Base-by-base conservation (phyloP, 2,888 invertebrate genomes). In the Protodeltote pygarga region DNA sequence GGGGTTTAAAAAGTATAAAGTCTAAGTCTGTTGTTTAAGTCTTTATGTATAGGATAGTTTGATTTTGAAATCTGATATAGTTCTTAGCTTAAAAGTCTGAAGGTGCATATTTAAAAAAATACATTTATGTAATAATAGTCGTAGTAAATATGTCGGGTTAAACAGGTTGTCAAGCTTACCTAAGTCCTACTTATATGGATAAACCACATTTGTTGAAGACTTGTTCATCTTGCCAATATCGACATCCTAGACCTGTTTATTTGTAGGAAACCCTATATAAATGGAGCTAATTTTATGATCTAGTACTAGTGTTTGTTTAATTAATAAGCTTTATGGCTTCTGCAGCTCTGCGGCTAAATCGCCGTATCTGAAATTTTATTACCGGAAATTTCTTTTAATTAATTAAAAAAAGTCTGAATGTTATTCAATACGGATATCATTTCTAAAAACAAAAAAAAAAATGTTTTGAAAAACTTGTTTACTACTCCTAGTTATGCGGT, bases 331-430 rank as follows among this genome's bases (percentile, higher is more conserved):
- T n/a, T n/a, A n/a, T n/a, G n/a, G n/a, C n/a, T n/a, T n/a, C n/a
- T n/a, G n/a, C n/a, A n/a, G n/a, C n/a, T n/a, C n/a, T n/a, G n/a
- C n/a, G n/a, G n/a, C n/a, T n/a, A n/a, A n/a, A n/a, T n/a, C n/a
- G n/a, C n/a, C 35, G 42, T 37, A 23, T 33, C 38, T 31, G 27
- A 57, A 34, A 34, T 44, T 33, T 44, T 35, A 44, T 57, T 40
- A 44, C 20, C 25, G 11, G 35, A 49, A n/a, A 6, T 42, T 35
- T 28, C 37, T 59, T 54, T 31, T 50, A 39, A 63, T 63, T 50
- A 42, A 31, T n/a, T n/a, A n/a, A n/a, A n/a, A n/a, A n/a, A n/a
- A n/a, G n/a, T n/a, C n/a, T n/a, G n/a, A n/a, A n/a, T n/a, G n/a
- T n/a, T n/a, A n/a, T n/a, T n/a, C n/a, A n/a, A n/a, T n/a, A n/a